These are phyloP conservation scores for Podarcis siculus DNA, from an alignment of 2,797 vertebrate species.

Conservation along the genomic window DNA sequence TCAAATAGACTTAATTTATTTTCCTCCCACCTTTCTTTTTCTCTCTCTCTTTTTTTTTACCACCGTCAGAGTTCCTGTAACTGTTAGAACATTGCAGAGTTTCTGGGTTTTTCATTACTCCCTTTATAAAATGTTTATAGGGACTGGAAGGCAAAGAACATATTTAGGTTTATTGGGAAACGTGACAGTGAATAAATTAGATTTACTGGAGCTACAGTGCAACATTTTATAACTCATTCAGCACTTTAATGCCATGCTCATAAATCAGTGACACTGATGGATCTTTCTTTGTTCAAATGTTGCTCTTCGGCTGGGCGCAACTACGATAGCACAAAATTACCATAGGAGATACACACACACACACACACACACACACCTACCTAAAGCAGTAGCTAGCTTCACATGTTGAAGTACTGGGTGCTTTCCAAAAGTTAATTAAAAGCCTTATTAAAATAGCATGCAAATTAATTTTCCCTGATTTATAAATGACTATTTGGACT, in stretches of 20 bases:
- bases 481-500: neutral
- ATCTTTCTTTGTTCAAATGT: conserved; percentile 52
- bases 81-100: conserved; percentile 25
- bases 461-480: neutral
- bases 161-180: conserved; percentile 46
- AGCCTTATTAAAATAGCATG: neutral
- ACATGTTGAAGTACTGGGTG: neutral
- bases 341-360: neutral
- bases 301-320: conserved; percentile 39
- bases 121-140: conserved; percentile 37
- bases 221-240: conserved; percentile 46
- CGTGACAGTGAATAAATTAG: conserved; percentile 39
- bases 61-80: neutral
- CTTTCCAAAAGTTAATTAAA: conserved; percentile 15
- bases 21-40: conserved; percentile 3
- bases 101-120: conserved; percentile 40
- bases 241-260: conserved; percentile 51
- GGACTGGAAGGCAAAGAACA: conserved; percentile 17
- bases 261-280: conserved; percentile 33
- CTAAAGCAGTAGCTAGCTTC: conserved; percentile 40
- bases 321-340: conserved; percentile 34
- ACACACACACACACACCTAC: no score
- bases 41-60: neutral
- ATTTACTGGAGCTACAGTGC: conserved; percentile 30
- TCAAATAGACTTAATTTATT: conserved; percentile 37